Base-by-base conservation (phyloP, 37 sponge, comb jelly and placozoan genomes). In the Tethya wilhelma region DNA sequence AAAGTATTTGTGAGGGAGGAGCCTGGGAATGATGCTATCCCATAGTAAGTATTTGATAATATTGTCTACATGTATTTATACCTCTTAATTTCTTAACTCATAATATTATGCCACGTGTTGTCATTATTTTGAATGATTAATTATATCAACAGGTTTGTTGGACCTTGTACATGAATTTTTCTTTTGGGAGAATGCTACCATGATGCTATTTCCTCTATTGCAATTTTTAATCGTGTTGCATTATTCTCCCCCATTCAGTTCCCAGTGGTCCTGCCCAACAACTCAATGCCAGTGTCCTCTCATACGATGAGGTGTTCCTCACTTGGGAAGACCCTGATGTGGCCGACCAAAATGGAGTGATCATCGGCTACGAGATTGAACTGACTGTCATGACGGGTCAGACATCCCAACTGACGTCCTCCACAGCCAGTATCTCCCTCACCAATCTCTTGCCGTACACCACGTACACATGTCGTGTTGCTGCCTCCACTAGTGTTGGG, bases 331-430 rank as follows among this genome's bases (percentile, higher is more conserved):
- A 71, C 26, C 81, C 81, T 2, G 4, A 60, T 26, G 14, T 58
- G 4, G 64, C 41, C 14, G 41, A 80, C 39, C 36, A 45, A 44
- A 80, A 80, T 59, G 81, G 81, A n/a, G 43, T 80, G 17, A 59
- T 80, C 25, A 25, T 71, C 12, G 41, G 56, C 33, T 80, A 80
- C 42, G 11, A 3, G 2, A 41, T 40, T 8, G 22, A 38, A 2
- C 41, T 39, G 7, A 4, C 38, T 9, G 41, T 22, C 69, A 69
- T 17, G 19, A 69, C 34, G 2, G 44, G 44, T 8, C 23, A 19
- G 3, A 2, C 42, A 39, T 39, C 33, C 23, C 39, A 38, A 1
- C 42, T 39, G 43, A 40, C 75, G 1, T 11, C 59, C 19, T 34
- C 25, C 25, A 56, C 38, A 31, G 6, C 75, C 62, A n/a, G 17